A percentile compares a stretch with the other conserved stretches of the same genome.
Evolutionary conservation across 2,113 vertebrate genomes (phyloP).

Genomic region (Trachemys scripta): DNA sequence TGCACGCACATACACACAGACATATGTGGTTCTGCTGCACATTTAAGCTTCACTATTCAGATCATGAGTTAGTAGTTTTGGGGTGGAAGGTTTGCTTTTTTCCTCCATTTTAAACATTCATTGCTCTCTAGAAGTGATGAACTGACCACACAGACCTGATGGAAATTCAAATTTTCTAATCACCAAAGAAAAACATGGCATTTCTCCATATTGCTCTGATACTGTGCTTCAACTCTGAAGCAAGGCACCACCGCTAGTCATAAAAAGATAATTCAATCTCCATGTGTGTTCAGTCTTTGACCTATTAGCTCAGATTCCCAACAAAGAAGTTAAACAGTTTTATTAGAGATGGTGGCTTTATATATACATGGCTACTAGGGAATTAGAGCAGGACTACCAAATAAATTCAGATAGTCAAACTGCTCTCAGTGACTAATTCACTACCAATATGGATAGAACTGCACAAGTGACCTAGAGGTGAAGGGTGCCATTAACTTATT

Average conservation of each 20-base stretch:
- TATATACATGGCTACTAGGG: neutral
- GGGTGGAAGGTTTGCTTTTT: neutral
- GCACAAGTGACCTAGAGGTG: neutral
- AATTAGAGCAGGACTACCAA: neutral
- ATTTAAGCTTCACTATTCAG: neutral
- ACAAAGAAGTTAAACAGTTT: neutral
- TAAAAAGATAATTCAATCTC: neutral
- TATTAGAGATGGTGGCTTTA: neutral
- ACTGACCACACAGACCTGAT: neutral
- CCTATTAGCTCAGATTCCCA: neutral
- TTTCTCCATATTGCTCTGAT: neutral
- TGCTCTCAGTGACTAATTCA: neutral
- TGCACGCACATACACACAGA: neutral
- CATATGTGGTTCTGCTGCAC: neutral
- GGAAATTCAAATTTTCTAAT: neutral
- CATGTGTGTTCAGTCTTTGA: neutral
- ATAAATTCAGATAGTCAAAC: neutral
- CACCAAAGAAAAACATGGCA: neutral
- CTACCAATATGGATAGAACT: neutral
- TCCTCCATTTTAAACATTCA: neutral
- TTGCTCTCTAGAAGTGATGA: neutral
- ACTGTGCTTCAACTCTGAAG: neutral
- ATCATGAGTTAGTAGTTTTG: neutral
- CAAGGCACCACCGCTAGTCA: neutral
- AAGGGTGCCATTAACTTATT: neutral